phyloP scores from a whole-genome alignment of 1,140 invertebrate species.

The Physella acuta region DNA sequence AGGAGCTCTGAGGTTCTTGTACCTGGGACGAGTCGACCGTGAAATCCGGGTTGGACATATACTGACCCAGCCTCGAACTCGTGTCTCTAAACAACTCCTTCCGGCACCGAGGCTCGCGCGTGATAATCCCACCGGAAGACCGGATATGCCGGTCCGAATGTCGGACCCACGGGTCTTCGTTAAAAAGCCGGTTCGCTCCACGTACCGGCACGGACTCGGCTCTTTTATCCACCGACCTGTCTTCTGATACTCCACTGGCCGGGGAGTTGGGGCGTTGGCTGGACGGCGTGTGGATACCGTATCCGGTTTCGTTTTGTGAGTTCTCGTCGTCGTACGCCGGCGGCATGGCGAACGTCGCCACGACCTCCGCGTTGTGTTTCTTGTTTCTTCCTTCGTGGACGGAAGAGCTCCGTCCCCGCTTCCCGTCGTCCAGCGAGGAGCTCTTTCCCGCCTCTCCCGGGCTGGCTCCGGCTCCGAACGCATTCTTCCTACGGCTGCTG shows the following conservation, averaged over 20 bases:
- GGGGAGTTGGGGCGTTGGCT: too few species aligned
- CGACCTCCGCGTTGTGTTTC: background rate
- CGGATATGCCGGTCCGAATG: background rate
- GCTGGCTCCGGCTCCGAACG: background rate
- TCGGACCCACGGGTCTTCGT: slow-evolving; percentile 11
- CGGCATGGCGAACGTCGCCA: background rate
- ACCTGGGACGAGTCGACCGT: too few species aligned
- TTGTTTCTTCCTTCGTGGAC: background rate
- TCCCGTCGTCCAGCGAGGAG: background rate
- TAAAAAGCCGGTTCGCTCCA: too few species aligned
- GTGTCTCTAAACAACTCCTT: slow-evolving; percentile 20
- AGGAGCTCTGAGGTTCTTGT: too few species aligned
- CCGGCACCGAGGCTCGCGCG: background rate
- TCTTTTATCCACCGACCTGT: background rate
- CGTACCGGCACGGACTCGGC: background rate
- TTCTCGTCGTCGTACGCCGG: background rate
- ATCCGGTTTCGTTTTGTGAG: background rate
- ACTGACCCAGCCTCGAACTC: too few species aligned
- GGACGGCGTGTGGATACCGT: too few species aligned
- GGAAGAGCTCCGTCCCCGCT: slow-evolving; percentile 10
- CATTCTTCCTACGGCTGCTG: background rate
- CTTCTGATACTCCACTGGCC: too few species aligned
- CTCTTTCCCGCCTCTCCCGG: background rate
- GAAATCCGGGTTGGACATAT: too few species aligned
- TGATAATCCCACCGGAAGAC: background rate